These are phyloP conservation scores for Xyrauchen texanus DNA, from an alignment of 2,113 vertebrate species.

Conservation along the genomic window DNA sequence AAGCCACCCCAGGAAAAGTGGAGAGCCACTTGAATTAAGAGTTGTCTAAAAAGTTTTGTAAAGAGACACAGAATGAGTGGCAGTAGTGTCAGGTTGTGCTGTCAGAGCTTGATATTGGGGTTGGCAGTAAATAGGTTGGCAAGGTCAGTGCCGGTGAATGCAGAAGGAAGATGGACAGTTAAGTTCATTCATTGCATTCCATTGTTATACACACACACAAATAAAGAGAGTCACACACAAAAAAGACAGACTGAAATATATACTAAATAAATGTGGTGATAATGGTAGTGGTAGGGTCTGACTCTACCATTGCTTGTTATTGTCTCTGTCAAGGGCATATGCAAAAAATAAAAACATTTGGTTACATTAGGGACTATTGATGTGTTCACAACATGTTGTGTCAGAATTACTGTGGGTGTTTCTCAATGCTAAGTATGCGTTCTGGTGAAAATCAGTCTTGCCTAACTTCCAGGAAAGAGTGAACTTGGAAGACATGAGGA, in stretches of 20 bases:
- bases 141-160: conserved; percentile 21
- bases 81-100: neutral
- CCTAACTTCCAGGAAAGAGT: no score
- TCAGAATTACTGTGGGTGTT: no score
- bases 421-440: no score
- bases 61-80: neutral
- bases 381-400: no score
- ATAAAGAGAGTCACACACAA: neutral
- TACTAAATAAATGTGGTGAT: neutral
- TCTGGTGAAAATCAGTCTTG: no score
- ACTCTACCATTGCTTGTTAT: no score
- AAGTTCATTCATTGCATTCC: neutral
- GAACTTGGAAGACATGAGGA: no score
- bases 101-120: conserved; percentile 15
- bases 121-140: conserved; percentile 31
- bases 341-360: no score
- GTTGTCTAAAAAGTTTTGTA: neutral
- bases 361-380: no score
- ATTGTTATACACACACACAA: neutral
- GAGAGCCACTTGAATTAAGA: neutral
- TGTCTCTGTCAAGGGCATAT: no score
- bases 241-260: neutral
- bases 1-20: neutral
- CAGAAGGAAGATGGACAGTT: conserved; percentile 3
- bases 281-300: neutral